Base-by-base conservation (phyloP, 2,888 invertebrate species). In the Hirtodrosophila histrioides region DNA sequence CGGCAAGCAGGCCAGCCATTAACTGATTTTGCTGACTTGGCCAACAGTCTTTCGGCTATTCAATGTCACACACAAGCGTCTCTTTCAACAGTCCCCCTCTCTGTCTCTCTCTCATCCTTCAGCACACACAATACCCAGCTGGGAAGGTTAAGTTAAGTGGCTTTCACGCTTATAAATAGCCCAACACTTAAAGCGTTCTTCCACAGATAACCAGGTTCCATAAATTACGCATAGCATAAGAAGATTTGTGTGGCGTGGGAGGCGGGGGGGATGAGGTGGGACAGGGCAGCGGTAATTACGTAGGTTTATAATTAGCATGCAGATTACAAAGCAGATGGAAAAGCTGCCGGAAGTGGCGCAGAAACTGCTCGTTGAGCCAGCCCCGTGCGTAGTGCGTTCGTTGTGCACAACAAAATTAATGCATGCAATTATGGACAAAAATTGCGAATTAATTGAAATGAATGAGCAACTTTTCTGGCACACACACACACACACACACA, bases 381-480 rank as follows among this genome's bases (percentile, higher is more conserved):
- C 17, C 5, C 2, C 4, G 27, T 31, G 3, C 31, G 0, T 31
- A 4, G 7, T 31, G 31, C 9, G 9, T 17, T 8, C 6, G 31
- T 29, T 8, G 24, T 31, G 11, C 4, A 37, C n/a, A 49, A 35
- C 40, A 60, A 62, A 70, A 65, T 63, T 48, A 33, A 51, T 58
- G 48, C 58, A 70, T 65, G 45, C 51, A 75, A 77, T 82, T 79
- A 72, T 79, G 64, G 11, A 44, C 36, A 39, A 69, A 79, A 79
- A 84, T 79, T 64, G 48, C 48, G 67, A 81, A 75, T 69, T 82
- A 79, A 82, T 81, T 84, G 75, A 81, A 84, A 81, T 65, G 41
- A 77, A 81, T 79, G 77, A 40, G 45, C 27, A 65, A 64, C 63
- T 60, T 76, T 63, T 2, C 45, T 56, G 39, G 58, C 35, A 40